Conservation (phyloP, 2,797 vertebrate species). For the Ambastaia sidthimunki region DNA sequence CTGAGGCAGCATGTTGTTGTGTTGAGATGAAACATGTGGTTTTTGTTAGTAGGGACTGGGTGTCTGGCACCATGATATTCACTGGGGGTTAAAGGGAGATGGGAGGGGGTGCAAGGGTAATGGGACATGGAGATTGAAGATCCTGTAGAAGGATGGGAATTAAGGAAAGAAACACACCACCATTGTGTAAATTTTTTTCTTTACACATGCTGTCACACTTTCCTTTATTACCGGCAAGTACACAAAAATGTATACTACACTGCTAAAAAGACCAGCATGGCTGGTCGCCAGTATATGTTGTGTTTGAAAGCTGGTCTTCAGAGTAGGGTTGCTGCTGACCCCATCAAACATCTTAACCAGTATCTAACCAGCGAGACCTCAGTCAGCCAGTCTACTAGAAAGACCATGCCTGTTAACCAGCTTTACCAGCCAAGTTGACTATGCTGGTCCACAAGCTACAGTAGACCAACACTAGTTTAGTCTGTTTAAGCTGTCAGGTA, state of each 20-base stretch:
- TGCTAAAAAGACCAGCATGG: not conserved
- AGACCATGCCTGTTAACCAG: too few species aligned
- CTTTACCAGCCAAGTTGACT: too few species aligned
- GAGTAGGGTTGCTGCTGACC: not conserved
- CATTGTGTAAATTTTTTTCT: constrained; percentile 7
- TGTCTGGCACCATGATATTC: constrained; percentile 78
- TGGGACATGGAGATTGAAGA: constrained; percentile 75
- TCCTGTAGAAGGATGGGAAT: constrained; percentile 65
- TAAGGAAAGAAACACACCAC: constrained; percentile 17
- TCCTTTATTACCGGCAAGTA: not conserved
- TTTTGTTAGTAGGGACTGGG: constrained; percentile 82
- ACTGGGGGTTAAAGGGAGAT: constrained; percentile 66
- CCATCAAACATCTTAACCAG: too few species aligned
- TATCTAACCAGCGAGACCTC: too few species aligned
- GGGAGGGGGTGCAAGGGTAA: constrained; percentile 71
- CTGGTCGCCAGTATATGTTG: not conserved
- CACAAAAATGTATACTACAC: not conserved
- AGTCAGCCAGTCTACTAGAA: too few species aligned
- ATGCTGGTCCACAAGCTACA: too few species aligned
- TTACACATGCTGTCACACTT: not conserved
- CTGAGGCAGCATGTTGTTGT: constrained; percentile 71
- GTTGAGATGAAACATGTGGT: constrained; percentile 78
- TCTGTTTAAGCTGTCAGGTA: too few species aligned
- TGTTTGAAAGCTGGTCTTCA: too few species aligned
- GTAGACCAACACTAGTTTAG: too few species aligned